A percentile compares a stretch with the other conserved stretches of the same genome.
phyloP scores from a whole-genome alignment of 2,888 invertebrate species.

The Phymatocera aterrima region DNA sequence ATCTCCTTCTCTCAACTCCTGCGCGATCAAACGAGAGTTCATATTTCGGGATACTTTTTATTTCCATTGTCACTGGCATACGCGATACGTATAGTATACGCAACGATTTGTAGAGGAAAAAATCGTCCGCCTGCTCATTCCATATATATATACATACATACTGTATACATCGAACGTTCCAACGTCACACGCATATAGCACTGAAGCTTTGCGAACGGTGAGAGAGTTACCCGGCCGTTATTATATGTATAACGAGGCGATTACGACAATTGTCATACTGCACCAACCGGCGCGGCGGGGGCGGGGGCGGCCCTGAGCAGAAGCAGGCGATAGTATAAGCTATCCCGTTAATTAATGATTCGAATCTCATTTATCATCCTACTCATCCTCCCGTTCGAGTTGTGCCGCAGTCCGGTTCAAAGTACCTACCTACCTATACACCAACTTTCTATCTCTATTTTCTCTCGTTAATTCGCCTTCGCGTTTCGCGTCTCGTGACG shows the following conservation, averaged over 20 bases:
- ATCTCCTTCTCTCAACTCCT: too few species aligned
- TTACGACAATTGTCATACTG: neutral
- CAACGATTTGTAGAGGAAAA: too few species aligned
- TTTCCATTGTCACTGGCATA: too few species aligned
- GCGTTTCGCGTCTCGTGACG: neutral
- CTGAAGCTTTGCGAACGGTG: too few species aligned
- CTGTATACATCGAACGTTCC: neutral
- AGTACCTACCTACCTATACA: too few species aligned
- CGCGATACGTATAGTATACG: too few species aligned
- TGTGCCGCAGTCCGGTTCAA: conserved; percentile 31
- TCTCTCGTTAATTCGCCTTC: conserved; percentile 39
- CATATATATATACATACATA: too few species aligned
- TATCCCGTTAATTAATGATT: conserved; percentile 64
- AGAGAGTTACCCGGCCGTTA: neutral
- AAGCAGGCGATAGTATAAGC: conserved; percentile 37
- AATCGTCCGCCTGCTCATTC: too few species aligned
- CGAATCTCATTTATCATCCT: conserved; percentile 66
- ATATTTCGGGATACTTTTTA: too few species aligned
- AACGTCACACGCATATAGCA: too few species aligned
- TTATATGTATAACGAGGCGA: neutral
- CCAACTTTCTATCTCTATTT: too few species aligned
- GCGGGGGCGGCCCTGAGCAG: neutral
- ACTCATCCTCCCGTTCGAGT: neutral
- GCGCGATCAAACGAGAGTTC: too few species aligned
- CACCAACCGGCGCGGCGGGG: neutral